phyloP scores from a whole-genome alignment of 2,113 vertebrate species.

The Varanus komodoensis region DNA sequence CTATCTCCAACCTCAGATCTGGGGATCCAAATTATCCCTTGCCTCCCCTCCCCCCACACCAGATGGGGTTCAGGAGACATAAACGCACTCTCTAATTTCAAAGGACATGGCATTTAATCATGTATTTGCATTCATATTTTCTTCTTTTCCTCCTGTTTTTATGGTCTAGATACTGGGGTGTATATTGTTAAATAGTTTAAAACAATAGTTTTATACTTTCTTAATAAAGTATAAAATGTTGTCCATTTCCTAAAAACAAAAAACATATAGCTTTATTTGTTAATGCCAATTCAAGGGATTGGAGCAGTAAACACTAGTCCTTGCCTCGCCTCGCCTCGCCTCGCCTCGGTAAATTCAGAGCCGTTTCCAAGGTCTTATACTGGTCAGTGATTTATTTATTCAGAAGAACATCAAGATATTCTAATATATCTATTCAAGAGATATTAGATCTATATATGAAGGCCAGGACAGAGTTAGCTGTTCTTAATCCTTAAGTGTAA shows the following conservation, averaged over 20 bases:
- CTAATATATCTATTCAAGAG: not conserved
- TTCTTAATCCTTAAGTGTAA: not conserved
- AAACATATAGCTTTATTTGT: not conserved
- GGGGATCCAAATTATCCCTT: no score
- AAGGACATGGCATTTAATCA: not conserved
- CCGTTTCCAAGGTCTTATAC: not conserved
- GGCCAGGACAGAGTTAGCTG: not conserved
- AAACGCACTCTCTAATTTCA: not conserved
- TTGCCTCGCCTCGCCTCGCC: not conserved
- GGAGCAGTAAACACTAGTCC: not conserved
- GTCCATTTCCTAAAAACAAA: fast-evolving
- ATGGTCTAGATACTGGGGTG: not conserved
- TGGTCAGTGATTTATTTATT: not conserved
- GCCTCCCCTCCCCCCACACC: no score
- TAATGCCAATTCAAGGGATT: not conserved
- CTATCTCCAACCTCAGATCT: no score
- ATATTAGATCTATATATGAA: not conserved
- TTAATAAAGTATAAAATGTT: not conserved
- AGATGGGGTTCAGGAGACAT: no score
- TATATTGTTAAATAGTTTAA: not conserved
- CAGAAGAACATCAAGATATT: not conserved
- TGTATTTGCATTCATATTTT: slow-evolving; percentile 18
- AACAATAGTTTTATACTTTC: no score
- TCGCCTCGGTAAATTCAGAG: not conserved
- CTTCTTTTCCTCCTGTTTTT: not conserved